Base-by-base conservation (phyloP, 2,888 invertebrate species). In the Actias luna region DNA sequence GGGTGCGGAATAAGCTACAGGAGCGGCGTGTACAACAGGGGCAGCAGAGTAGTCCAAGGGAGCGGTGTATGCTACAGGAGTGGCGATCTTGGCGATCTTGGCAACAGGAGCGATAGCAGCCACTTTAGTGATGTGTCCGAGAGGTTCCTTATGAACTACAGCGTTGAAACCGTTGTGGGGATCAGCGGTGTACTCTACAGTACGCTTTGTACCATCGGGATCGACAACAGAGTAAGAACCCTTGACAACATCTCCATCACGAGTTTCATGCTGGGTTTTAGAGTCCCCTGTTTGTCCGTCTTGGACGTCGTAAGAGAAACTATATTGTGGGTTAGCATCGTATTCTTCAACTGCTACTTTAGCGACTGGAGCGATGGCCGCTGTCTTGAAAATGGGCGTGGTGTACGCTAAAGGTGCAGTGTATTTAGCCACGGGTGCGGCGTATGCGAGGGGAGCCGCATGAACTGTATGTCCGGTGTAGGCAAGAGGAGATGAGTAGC, bases 101-200 rank as follows among this genome's bases (percentile, higher is more conserved):
- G 85, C 79, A 60, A 67, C 68, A 29, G 77, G 76, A 57, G 73
- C 85, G 69, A 92, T 75, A 57, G 93, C 73, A n/a, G 77, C 73
- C 35, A 78, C 77, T 67, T 85, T 84, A 65, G 85, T 78, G 59
- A 67, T 68, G 29, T 78, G 76, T 58, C 73, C 85, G 69, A 92
- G 75, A 57, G 93, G 87, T 68, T 91, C 90, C 67, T 75, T 87
- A 78, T 83, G 88, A 14, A 93, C 93, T 35, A 93, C 89, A 36
- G 93, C 93, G 78, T 93, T 93, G 82, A 93, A 93, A 63, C 93
- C 93, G 69, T 91, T 88, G 75, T 89, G 81, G 35, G 87, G 82
- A 71, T 93, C 93, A 64, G 93, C 93, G 65, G 89, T 89, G 82
- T 93, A 93, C 36, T 93, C 93, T 0, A 93, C 93, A 61, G 87